A percentile compares a stretch with the other conserved stretches of the same genome.
These are phyloP conservation scores for Polypterus bichir DNA, from an alignment of 2,113 vertebrate species.

Conservation along the genomic window DNA sequence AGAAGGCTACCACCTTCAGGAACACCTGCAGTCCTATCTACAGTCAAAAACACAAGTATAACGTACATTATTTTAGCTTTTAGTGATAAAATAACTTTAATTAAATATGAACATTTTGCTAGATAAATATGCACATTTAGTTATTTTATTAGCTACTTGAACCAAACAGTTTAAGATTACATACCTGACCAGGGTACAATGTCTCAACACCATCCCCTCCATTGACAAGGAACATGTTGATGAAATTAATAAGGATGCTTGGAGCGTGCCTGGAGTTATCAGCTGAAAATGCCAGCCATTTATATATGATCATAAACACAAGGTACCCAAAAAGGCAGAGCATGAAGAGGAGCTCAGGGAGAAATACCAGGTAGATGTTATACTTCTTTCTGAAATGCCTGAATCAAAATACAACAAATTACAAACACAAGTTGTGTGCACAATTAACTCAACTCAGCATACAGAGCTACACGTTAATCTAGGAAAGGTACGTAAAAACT, in stretches of 20 bases:
- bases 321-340: slow-evolving; percentile 88
- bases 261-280: slow-evolving; percentile 59
- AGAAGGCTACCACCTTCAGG: slow-evolving; percentile 58
- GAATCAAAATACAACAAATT: neutral
- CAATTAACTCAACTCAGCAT: neutral
- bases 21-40: slow-evolving; percentile 69
- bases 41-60: slow-evolving; percentile 8
- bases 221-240: slow-evolving; percentile 90
- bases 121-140: neutral
- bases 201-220: slow-evolving; percentile 24
- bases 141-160: neutral
- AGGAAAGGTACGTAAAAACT: too few relatives aligned
- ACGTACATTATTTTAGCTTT: neutral
- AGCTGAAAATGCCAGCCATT: slow-evolving; percentile 73
- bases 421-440: neutral
- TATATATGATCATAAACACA: slow-evolving; percentile 87
- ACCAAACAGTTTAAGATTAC: slow-evolving; percentile 1
- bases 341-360: slow-evolving; percentile 90
- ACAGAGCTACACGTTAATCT: too few relatives aligned
- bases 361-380: slow-evolving; percentile 73
- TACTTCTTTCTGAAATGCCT: slow-evolving; percentile 78
- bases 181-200: slow-evolving; percentile 77
- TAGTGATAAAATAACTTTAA: neutral
- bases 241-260: slow-evolving; percentile 89
- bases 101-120: neutral